Evolutionary conservation across 2,888 invertebrate species (phyloP).

Genomic region (Drosophila atripex): DNA sequence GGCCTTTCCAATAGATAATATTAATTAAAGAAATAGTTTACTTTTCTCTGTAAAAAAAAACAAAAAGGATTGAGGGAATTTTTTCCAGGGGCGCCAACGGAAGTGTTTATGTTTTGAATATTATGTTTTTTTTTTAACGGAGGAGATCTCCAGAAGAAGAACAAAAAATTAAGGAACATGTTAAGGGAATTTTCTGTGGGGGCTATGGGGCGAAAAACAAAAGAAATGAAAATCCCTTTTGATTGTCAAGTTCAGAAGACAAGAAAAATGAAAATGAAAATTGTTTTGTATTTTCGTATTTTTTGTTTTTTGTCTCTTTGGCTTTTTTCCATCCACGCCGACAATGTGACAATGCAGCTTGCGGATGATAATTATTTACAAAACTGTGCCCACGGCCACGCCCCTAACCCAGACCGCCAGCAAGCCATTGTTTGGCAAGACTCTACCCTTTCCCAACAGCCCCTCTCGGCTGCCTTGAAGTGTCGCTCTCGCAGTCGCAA

Average conservation of each 20-base stretch:
- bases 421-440: slow-evolving; percentile 30
- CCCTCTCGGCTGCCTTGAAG: no score
- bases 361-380: slow-evolving; percentile 64
- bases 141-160: slow-evolving; percentile 24
- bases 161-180: slow-evolving; percentile 26
- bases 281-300: slow-evolving; percentile 23
- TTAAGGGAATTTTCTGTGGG: slow-evolving; percentile 26
- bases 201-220: slow-evolving; percentile 32
- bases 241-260: slow-evolving; percentile 73
- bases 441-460: slow-evolving; percentile 6
- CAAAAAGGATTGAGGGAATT: slow-evolving; percentile 28
- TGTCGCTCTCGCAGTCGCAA: no score
- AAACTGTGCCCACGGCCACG: slow-evolving; percentile 52
- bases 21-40: not conserved
- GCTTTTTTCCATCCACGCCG: slow-evolving; percentile 21
- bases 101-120: slow-evolving; percentile 70
- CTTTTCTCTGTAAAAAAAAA: slow-evolving; percentile 8
- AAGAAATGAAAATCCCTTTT: slow-evolving; percentile 68
- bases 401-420: slow-evolving; percentile 30
- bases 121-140: slow-evolving; percentile 36
- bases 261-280: slow-evolving; percentile 45
- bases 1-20: not conserved
- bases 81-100: slow-evolving; percentile 59
- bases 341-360: slow-evolving; percentile 55
- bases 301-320: slow-evolving; percentile 8